These are phyloP conservation scores for Drosophila subobscura DNA, from an alignment of 1,140 invertebrate species.

Conservation along the genomic window DNA sequence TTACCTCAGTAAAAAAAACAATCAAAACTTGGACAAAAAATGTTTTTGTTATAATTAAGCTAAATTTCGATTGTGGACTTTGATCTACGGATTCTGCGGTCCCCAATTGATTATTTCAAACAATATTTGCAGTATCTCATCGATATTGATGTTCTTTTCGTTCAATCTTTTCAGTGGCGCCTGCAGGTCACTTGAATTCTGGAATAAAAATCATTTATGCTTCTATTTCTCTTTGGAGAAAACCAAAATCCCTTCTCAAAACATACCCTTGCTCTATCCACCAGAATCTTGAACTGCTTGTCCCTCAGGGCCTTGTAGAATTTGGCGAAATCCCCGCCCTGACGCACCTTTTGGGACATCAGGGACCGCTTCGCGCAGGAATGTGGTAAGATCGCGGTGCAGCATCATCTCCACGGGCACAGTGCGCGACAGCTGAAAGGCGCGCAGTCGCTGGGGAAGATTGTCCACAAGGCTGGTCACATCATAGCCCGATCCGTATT, in stretches of 20 bases:
- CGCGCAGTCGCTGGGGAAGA: slow-evolving; percentile 42
- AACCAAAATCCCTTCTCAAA: not conserved
- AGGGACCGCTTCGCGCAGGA: slow-evolving; percentile 57
- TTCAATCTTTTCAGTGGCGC: slow-evolving; percentile 18
- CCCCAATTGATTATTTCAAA: slow-evolving; percentile 70
- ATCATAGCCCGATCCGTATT: slow-evolving; percentile 55
- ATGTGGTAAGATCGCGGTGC: slow-evolving; percentile 59
- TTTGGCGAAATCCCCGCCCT: slow-evolving; percentile 57
- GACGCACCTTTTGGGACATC: slow-evolving; percentile 59
- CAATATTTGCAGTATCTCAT: slow-evolving; percentile 58
- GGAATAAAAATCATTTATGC: not conserved
- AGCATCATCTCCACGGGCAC: slow-evolving; percentile 69
- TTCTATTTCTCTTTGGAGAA: not conserved
- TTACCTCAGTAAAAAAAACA: not conserved
- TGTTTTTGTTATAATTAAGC: not conserved
- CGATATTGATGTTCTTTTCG: slow-evolving; percentile 54
- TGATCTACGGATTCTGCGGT: slow-evolving; percentile 25
- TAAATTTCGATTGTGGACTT: not conserved
- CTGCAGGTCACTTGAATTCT: slow-evolving; percentile 45
- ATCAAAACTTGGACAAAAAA: not conserved
- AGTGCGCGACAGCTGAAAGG: slow-evolving; percentile 56
- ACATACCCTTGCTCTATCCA: slow-evolving; percentile 57
- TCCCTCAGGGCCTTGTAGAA: slow-evolving; percentile 56
- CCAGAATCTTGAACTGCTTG: slow-evolving; percentile 53
- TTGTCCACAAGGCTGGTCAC: slow-evolving; percentile 63